Base-by-base conservation (phyloP, 2,113 vertebrate species). In the Bubo scandiacus region DNA sequence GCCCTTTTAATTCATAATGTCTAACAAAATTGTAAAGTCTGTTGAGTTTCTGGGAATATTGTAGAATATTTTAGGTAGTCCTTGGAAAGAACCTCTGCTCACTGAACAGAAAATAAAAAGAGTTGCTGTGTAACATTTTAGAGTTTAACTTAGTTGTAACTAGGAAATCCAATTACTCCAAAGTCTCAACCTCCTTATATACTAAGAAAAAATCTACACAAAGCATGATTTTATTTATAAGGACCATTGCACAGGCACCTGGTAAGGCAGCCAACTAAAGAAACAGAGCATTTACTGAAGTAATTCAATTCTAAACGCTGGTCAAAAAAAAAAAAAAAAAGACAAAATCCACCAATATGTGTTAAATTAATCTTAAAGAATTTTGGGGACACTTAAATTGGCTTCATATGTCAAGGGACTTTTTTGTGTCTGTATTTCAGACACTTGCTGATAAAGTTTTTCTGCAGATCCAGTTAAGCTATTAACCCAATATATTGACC, bases 31-130 rank as follows among this genome's bases (percentile, higher is more conserved):
- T 95, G 30, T 95, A 86, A 96, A 95, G 25, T 65, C 86, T 94
- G 18, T 51, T 93, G 52, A 83, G 62, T 96, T 65, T 34, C n/a
- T 95, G 88, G 84, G 88, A 91, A 96, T 86, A 88, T 15, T 94
- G 72, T 72, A 42, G 21, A 43, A 71, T 89, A 45, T 84, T 96
- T 95, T 92, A 94, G 95, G 57, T 52, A 79, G 49, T 95, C 73
- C 63, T 96, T 89, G 78, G 73, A 96, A 94, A 79, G 52, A 66
- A 85, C 38, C 65, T 73, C 43, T 63, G 77, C 26, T 65, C 30
- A 62, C 45, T 78, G 57, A 90, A 93, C n/a, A 79, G 78, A 95
- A 93, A 94, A 97, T 93, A 91, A 43, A 92, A 97, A 97, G 85
- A 94, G 70, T 43, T 75, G 40, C 57, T 86, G 20, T 81, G 81